Percentiles rank a stretch among this genome's conserved stretches.
Evolutionary conservation across 1,140 invertebrate genomes (phyloP).

Genomic region (Mamestra configurata): DNA sequence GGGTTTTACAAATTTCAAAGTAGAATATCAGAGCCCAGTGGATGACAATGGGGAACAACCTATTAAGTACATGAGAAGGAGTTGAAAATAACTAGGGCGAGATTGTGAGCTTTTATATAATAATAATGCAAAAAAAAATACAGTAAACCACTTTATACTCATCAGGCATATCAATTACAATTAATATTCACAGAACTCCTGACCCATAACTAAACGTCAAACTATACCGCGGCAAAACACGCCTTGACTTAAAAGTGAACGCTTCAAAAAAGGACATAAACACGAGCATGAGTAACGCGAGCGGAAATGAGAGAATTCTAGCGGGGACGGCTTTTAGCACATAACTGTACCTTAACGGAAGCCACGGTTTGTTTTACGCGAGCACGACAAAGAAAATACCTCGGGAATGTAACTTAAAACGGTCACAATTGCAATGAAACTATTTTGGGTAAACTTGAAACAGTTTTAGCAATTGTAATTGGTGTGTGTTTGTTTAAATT

Average conservation of each 20-base stretch:
- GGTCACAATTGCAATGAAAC: background rate
- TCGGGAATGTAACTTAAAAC: background rate
- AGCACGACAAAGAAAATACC: background rate
- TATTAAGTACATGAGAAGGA: too few relatives aligned
- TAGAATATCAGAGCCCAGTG: too few relatives aligned
- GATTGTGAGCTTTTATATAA: too few relatives aligned
- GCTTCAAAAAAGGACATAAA: conserved; percentile 32
- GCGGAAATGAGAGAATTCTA: conserved; percentile 48
- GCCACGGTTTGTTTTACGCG: conserved; percentile 10
- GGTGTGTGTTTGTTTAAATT: background rate
- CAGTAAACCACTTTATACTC: too few relatives aligned
- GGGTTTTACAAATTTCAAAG: too few relatives aligned
- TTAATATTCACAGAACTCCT: background rate
- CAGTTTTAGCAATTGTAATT: background rate
- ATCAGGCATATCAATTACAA: too few relatives aligned
- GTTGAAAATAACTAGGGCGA: too few relatives aligned
- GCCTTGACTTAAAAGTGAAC: conserved; percentile 13
- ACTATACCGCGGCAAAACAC: background rate
- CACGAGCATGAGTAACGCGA: conserved; percentile 26
- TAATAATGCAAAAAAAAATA: too few relatives aligned
- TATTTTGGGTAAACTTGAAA: background rate
- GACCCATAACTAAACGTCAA: background rate
- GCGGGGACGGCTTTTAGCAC: conserved; percentile 28
- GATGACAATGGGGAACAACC: too few relatives aligned
- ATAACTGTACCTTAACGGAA: background rate